Base-by-base conservation (phyloP, 2,113 vertebrate species). In the Chrysemys picta region DNA sequence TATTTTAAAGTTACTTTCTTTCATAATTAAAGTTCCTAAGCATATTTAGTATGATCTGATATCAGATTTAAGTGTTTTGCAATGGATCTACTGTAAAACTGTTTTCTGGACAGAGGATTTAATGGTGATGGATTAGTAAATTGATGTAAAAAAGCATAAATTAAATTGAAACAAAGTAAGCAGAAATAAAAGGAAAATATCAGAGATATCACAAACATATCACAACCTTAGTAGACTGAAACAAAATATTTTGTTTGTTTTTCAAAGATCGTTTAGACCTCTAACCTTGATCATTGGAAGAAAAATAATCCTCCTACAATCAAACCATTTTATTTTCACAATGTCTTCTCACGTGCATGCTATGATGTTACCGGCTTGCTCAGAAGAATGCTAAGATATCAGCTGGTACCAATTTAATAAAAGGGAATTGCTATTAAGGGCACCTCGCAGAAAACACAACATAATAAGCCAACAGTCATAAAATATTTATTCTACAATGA, bases 221-320 rank as follows among this genome's bases (percentile, higher is more conserved):
- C 87, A 5, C 8, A 84, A 54, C 27, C 83, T 22, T 0, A 0
- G 35, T 21, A 87, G 29, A 89, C 35, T 24, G 79, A 12, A 82
- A 72, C 82, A 83, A 88, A 88, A 91, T 5, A 0, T 80, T 0
- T 45, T 31, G 10, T 11, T 59, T 38, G 21, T 78, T 3, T 69
- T 72, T n/a, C 91, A 89, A 45, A 16, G 86, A 45, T 1, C 2
- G 1, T 59, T 91, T 57, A 52, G 3, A 88, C 9, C 2, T 62
- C 8, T 6, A 80, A 14, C 25, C 45, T 80, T 31, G 11, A 19
- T 31, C 47, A 35, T 50, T 47, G 12, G 25, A 65, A 13, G 22
- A 83, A 93, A 21, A 87, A 83, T 2, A 82, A 21, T 57, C 17
- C 38, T 85, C 85, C 25, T 27, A 82, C 89, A 91, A 89, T 35